Percentiles rank a stretch among this genome's conserved stretches.
phyloP scores from a whole-genome alignment of 2,797 vertebrate species.

The Sebastes elongatus region DNA sequence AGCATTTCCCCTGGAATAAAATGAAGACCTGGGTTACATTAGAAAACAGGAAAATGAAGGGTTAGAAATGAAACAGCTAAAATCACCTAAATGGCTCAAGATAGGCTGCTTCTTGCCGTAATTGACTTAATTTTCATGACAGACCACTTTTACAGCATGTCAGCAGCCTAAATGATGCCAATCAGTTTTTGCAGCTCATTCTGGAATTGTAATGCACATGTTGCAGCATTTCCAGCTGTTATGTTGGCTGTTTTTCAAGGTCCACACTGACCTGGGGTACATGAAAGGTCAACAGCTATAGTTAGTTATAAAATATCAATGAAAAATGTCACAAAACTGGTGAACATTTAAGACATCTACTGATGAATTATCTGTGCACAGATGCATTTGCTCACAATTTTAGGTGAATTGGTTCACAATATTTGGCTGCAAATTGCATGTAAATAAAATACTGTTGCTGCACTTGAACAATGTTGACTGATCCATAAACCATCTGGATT shows the following conservation, averaged over 20 bases:
- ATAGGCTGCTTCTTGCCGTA: slow-evolving; percentile 9
- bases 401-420: not conserved
- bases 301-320: not conserved
- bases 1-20: slow-evolving; percentile 49
- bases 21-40: slow-evolving; percentile 28
- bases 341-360: not conserved
- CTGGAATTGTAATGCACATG: slow-evolving; percentile 20
- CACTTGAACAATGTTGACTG: not conserved
- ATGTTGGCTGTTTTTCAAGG: slow-evolving; percentile 2
- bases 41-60: slow-evolving; percentile 26
- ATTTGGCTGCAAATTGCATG: not conserved
- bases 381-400: not conserved
- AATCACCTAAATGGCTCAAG: slow-evolving; percentile 38
- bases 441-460: not conserved
- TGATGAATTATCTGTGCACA: not conserved
- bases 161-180: slow-evolving; percentile 10
- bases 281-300: slow-evolving; percentile 25
- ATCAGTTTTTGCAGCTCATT: slow-evolving; percentile 4
- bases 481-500: not conserved
- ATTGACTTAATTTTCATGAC: slow-evolving; percentile 41
- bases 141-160: slow-evolving; percentile 10
- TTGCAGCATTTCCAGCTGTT: slow-evolving; percentile 38
- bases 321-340: not conserved
- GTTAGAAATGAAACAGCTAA: slow-evolving; percentile 39
- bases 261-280: slow-evolving; percentile 34